phyloP scores from a whole-genome alignment of 2,888 invertebrate species.

The Apotomis turbidana region DNA sequence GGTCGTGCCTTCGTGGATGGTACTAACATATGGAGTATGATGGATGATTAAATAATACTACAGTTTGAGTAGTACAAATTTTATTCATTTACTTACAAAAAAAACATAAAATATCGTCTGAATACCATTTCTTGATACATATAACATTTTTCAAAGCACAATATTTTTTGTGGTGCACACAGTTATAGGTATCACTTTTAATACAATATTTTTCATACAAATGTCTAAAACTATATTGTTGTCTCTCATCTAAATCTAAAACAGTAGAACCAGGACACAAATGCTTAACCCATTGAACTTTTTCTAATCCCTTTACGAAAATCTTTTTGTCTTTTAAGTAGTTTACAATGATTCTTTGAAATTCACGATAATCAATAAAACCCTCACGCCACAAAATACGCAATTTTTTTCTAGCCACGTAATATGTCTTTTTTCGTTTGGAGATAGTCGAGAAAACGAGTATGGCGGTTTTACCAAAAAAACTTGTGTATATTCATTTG shows the following conservation, averaged over 20 bases:
- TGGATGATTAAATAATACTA: no score
- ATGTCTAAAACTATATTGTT: conserved; percentile 9
- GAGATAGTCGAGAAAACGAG: conserved; percentile 16
- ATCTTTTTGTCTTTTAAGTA: conserved; percentile 14
- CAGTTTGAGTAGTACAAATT: no score
- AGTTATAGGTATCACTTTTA: not conserved
- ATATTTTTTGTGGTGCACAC: not conserved
- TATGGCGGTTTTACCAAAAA: conserved; percentile 32
- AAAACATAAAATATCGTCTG: no score
- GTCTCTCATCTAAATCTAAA: conserved; percentile 16
- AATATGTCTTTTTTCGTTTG: conserved; percentile 18
- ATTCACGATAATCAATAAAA: conserved; percentile 19
- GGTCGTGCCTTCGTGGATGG: no score
- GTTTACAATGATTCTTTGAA: conserved; percentile 10
- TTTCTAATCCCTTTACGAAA: conserved; percentile 28
- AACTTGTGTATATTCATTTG: conserved; percentile 8
- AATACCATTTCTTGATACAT: conserved; percentile 7
- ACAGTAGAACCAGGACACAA: conserved; percentile 12
- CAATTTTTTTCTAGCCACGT: conserved; percentile 23
- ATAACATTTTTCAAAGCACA: conserved; percentile 3
- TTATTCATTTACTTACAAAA: no score
- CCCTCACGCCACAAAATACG: conserved; percentile 22
- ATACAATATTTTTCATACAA: conserved; percentile 13
- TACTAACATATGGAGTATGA: no score
- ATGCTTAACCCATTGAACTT: conserved; percentile 28